phyloP scores from a whole-genome alignment of 2,888 invertebrate genomes.

The Antheraea yamamai region DNA sequence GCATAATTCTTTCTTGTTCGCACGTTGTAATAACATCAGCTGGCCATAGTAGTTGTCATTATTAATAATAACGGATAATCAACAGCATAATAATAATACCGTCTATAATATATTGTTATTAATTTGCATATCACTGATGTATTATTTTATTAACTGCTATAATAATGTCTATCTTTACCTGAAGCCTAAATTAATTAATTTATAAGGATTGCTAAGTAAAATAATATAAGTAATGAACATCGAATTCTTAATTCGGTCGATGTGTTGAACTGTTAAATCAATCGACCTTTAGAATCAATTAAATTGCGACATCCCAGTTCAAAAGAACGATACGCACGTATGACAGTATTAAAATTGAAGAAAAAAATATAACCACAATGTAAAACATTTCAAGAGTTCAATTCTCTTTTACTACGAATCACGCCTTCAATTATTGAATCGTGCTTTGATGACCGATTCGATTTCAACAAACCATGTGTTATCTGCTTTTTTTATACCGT shows the following conservation, averaged over 20 bases:
- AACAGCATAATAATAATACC: too few species aligned
- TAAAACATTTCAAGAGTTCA: constrained; percentile 21
- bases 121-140: too few species aligned
- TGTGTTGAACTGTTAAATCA: constrained; percentile 40
- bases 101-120: too few species aligned
- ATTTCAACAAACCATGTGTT: not conserved
- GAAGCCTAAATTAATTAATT: not conserved
- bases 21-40: too few species aligned
- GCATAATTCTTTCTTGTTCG: too few species aligned
- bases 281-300: constrained; percentile 42
- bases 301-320: constrained; percentile 30
- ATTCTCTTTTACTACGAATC: constrained; percentile 35
- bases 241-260: constrained; percentile 13
- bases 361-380: not conserved
- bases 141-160: too few species aligned
- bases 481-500: not conserved
- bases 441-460: not conserved
- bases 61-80: too few species aligned
- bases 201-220: not conserved
- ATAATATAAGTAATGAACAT: not conserved
- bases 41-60: too few species aligned
- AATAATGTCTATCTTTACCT: too few species aligned
- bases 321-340: constrained; percentile 23
- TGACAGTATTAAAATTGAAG: constrained; percentile 27
- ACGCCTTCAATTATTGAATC: not conserved